Conservation (phyloP, 2,113 vertebrate genomes). For the Oreochromis tanganicae region DNA sequence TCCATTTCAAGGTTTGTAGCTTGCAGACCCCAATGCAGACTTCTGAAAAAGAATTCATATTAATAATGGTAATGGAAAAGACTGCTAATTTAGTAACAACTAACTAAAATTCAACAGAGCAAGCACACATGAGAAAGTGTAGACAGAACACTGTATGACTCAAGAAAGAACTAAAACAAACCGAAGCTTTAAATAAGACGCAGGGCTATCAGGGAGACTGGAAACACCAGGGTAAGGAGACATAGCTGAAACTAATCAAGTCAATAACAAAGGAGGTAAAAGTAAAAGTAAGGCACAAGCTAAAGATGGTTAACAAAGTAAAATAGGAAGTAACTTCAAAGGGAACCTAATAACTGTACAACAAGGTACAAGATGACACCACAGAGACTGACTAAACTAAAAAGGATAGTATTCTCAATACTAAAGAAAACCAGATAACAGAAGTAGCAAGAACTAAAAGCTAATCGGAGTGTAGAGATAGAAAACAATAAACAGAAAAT, state of each 20-base stretch:
- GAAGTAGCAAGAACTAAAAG: background rate
- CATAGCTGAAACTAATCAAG: background rate
- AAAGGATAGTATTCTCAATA: background rate
- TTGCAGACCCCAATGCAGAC: background rate
- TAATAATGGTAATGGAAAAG: background rate
- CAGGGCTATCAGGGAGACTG: background rate
- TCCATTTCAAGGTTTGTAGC: background rate
- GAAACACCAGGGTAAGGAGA: background rate
- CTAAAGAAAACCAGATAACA: background rate
- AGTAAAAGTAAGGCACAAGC: background rate
- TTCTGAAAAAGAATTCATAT: background rate
- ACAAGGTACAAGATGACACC: background rate
- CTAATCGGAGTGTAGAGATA: fast-evolving
- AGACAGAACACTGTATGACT: background rate
- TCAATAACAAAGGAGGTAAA: background rate
- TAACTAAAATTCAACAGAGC: background rate
- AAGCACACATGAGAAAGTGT: background rate
- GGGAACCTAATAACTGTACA: background rate
- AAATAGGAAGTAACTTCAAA: background rate
- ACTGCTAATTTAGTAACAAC: background rate
- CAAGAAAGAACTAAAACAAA: background rate
- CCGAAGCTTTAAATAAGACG: fast-evolving
- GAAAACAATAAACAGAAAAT: background rate
- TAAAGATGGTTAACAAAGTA: background rate
- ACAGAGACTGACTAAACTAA: background rate